Base-by-base conservation (phyloP, 2,888 invertebrate genomes). In the Drosophila siamana region DNA sequence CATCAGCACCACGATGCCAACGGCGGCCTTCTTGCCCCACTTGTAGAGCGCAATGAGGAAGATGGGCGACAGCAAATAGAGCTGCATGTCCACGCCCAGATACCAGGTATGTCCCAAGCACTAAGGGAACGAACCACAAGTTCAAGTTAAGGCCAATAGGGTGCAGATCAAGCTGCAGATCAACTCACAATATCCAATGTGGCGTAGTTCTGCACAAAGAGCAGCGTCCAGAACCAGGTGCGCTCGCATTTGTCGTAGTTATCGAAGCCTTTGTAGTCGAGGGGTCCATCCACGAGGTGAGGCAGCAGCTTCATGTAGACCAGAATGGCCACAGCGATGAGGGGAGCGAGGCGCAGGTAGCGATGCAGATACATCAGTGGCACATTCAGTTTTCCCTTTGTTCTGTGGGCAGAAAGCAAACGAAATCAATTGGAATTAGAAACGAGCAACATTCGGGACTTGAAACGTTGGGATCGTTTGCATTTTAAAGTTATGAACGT, bases 81-180 rank as follows among this genome's bases (percentile, higher is more conserved):
- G 85, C 81, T 94, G 94, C 89, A 93, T 93, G 54, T 94, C 94
- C 1, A 94, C 93, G 1, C 93, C 92, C 11, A 94, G 82, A 69
- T 94, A 94, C 94, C 94, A 94, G 1, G 93, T 91, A 69, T 93
- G 94, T 9, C 88, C 88, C 51, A 94, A 73, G 74, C 94, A 94
- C 92, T 91, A 26, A 47, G n/a, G n/a, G n/a, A n/a, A n/a, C n/a
- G n/a, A n/a, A n/a, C n/a, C n/a, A n/a, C n/a, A n/a, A n/a, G n/a
- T n/a, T n/a, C n/a, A n/a, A n/a, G n/a, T n/a, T n/a, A n/a, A n/a
- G n/a, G n/a, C n/a, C n/a, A n/a, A n/a, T n/a, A n/a, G n/a, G n/a
- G n/a, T n/a, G n/a, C n/a, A n/a, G n/a, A n/a, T n/a, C n/a, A n/a
- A n/a, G n/a, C n/a, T n/a, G n/a, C n/a, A n/a, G n/a, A n/a, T n/a